Conservation (phyloP, 1,140 invertebrate species). For the Hydropsyche tenuis region DNA sequence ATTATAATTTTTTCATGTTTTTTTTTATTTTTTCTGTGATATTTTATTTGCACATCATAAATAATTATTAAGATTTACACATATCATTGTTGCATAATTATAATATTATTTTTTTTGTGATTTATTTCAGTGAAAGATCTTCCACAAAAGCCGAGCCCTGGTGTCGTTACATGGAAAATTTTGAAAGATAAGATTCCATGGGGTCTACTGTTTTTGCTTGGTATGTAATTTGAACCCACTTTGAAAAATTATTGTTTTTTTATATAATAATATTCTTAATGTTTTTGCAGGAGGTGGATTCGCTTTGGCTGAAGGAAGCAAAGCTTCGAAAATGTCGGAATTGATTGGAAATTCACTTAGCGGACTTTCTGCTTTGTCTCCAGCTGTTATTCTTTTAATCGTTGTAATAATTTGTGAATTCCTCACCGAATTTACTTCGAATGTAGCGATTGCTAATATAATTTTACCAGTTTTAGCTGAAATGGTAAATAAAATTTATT, state of each 20-base stretch:
- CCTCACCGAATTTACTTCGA: conserved; percentile 84
- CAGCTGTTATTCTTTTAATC: conserved; percentile 65
- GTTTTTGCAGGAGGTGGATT: conserved; percentile 76
- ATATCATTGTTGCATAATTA: too few species aligned
- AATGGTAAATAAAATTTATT: conserved; percentile 65
- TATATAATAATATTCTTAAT: not conserved
- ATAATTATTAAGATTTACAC: too few species aligned
- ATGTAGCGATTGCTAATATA: conserved; percentile 85
- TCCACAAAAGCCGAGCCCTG: conserved; percentile 67
- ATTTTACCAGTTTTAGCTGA: conserved; percentile 81
- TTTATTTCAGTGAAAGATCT: conserved; percentile 62
- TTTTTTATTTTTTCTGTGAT: too few species aligned
- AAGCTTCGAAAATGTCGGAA: conserved; percentile 76
- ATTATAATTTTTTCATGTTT: too few species aligned
- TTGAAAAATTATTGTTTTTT: not conserved
- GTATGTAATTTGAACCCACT: conserved; percentile 54
- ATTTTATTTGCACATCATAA: too few species aligned
- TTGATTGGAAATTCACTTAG: conserved; percentile 73
- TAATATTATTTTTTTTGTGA: too few species aligned
- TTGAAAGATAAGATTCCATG: conserved; percentile 80
- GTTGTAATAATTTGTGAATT: conserved; percentile 63
- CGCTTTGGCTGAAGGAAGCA: conserved; percentile 83
- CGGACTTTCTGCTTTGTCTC: conserved; percentile 63
- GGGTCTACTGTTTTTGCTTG: conserved; percentile 77
- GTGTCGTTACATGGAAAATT: conserved; percentile 79